Evolutionary conservation across 2,888 invertebrate genomes (phyloP), one percentile per base, ranked within the genome.

Genomic region (Oasisia sp.): DNA sequence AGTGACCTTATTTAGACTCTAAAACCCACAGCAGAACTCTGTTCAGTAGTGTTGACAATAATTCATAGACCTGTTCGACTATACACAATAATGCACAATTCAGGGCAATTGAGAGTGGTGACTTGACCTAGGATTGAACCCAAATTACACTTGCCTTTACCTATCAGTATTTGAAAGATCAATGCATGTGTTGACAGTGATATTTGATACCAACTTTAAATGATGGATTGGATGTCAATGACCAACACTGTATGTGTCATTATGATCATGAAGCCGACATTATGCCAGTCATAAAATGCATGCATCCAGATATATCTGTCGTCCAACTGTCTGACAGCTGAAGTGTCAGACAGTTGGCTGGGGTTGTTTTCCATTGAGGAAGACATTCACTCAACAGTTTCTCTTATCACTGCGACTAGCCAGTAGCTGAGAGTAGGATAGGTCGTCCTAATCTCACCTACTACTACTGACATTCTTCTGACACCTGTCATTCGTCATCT

Each of bases 71-170:
- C 38, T 38, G 50, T 50, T 50, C 50, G 9, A 50, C 14, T 50
- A 12, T 50, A 5, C 50, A 9, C 9, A 14, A 50, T 12, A 14
- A 74, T 7, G 27, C 74, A 74, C 74, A 74, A 19, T 74, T 74
- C 74, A 74, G 14, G 27, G 74, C 7, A 74, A 19, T 14, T 4
- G 11, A 2, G 14, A 19, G 14, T 74, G 74, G 74, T 74, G 74
- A 74, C 27, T 74, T 74, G 27, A 74, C 74, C 74, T 74, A 74
- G 74, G 74, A 74, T 74, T 74, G 74, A 74, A 74, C 74, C 74
- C 74, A 74, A 74, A 74, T 74, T 3, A 74, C 56, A 56, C n/a
- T n/a, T n/a, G n/a, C n/a, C n/a, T n/a, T n/a, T n/a, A n/a, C 19
- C n/a, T 74, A 74, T 74, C 74, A 27, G 74, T 27, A 74, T 74